Percentiles rank a stretch among this genome's conserved stretches.
Evolutionary conservation across 1,140 invertebrate genomes (phyloP).

Genomic region (Eupristina koningsbergeri): DNA sequence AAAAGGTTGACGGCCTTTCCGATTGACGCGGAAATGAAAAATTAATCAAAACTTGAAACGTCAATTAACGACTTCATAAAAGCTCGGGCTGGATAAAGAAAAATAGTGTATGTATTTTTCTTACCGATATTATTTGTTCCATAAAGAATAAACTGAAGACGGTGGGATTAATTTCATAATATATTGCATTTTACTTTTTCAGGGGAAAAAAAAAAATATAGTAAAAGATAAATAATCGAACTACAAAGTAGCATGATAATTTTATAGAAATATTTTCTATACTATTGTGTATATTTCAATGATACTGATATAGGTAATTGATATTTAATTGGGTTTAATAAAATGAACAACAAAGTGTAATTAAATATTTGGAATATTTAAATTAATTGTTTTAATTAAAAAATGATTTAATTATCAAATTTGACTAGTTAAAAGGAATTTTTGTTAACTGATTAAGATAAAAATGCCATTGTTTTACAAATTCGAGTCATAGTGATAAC

Average conservation of each 20-base stretch:
- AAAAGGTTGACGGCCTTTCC: neutral
- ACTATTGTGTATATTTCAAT: neutral
- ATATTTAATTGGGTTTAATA: no score
- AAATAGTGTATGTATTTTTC: neutral
- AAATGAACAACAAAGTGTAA: no score
- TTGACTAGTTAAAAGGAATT: no score
- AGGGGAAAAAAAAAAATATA: neutral
- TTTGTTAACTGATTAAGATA: no score
- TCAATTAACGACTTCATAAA: neutral
- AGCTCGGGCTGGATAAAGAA: neutral
- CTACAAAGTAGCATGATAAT: neutral
- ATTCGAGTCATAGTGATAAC: no score
- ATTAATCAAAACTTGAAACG: neutral
- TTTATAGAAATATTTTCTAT: neutral
- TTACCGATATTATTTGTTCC: constrained; percentile 1
- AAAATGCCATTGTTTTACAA: no score
- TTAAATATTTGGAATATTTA: no score
- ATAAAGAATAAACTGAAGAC: neutral
- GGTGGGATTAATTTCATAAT: neutral
- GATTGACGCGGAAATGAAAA: constrained; percentile 1
- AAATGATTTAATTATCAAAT: no score
- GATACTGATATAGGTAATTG: no score
- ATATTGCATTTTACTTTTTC: neutral
- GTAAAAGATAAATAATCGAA: neutral
- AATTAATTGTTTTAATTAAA: no score